A percentile compares a stretch with the other conserved stretches of the same genome.
Evolutionary conservation across 2,888 invertebrate genomes (phyloP).

Genomic region (Meiosimyza decipiens): DNA sequence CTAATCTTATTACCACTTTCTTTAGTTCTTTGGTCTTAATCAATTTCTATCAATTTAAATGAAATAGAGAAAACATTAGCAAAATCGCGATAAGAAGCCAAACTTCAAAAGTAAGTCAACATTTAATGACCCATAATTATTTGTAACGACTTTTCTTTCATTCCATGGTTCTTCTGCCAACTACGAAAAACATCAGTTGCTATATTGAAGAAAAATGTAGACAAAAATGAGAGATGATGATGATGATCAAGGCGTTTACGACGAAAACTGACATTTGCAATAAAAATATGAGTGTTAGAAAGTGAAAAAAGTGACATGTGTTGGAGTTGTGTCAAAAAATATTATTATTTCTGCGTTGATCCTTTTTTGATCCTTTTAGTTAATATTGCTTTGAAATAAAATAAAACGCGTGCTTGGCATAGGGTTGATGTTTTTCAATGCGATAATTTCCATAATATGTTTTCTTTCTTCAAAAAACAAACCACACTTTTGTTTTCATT

Average conservation of each 20-base stretch:
- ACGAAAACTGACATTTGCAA: conserved; percentile 1
- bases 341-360: conserved; percentile 18
- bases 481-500: neutral
- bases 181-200: conserved; percentile 22
- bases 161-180: neutral
- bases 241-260: neutral
- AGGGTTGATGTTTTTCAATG: conserved; percentile 13
- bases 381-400: neutral
- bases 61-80: neutral
- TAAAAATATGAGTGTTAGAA: conserved; percentile 17
- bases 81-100: conserved; percentile 15
- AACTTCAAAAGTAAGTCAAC: neutral
- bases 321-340: conserved; percentile 33
- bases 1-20: neutral
- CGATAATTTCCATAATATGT: too few relatives aligned
- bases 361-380: conserved; percentile 26
- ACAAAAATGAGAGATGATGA: conserved; percentile 1
- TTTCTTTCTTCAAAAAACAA: neutral
- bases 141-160: conserved; percentile 25
- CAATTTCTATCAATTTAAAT: conserved; percentile 17
- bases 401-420: conserved; percentile 25
- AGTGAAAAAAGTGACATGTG: conserved; percentile 29
- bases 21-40: neutral
- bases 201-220: neutral
- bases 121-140: conserved; percentile 30